Evolutionary conservation across 2,797 vertebrate species (phyloP).

Genomic region (Rhinogobio ventralis): DNA sequence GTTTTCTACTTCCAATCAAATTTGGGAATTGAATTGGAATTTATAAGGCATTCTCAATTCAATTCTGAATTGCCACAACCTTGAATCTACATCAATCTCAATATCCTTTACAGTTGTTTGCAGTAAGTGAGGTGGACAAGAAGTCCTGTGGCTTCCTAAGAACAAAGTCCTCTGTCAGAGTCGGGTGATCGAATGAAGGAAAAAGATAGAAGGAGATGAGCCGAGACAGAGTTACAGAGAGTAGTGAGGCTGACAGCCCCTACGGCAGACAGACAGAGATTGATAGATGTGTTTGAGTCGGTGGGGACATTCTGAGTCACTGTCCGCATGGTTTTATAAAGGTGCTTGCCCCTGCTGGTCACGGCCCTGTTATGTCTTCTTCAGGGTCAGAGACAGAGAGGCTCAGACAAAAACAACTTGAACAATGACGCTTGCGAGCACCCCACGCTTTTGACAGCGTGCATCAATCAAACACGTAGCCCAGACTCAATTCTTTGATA

Average conservation of each 20-base stretch:
- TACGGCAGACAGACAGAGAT: conserved; percentile 61
- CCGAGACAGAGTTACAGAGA: conserved; percentile 52
- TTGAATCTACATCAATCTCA: conserved; percentile 75
- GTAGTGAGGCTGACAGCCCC: conserved; percentile 64
- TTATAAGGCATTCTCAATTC: neutral
- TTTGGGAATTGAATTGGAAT: neutral
- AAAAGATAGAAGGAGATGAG: conserved; percentile 45
- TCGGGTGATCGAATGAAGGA: conserved; percentile 59
- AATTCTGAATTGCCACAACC: conserved; percentile 67
- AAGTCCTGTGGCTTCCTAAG: conserved; percentile 52
- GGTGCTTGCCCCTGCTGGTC: conserved; percentile 53
- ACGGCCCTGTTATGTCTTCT: conserved; percentile 56
- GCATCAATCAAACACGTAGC: conserved; percentile 61
- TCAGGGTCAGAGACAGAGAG: conserved; percentile 44
- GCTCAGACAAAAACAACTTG: conserved; percentile 55
- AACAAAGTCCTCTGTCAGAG: conserved; percentile 47
- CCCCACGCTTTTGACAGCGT: conserved; percentile 42
- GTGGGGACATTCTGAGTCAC: conserved; percentile 57
- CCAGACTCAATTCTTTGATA: conserved; percentile 52
- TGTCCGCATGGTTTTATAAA: conserved; percentile 51
- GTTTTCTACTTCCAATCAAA: neutral
- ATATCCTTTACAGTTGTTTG: conserved; percentile 70
- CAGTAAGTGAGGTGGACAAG: conserved; percentile 32
- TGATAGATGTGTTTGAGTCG: conserved; percentile 65
- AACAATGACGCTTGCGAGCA: conserved; percentile 48